phyloP scores from a whole-genome alignment of 2,113 vertebrate genomes.

The Gallinago undulata region DNA sequence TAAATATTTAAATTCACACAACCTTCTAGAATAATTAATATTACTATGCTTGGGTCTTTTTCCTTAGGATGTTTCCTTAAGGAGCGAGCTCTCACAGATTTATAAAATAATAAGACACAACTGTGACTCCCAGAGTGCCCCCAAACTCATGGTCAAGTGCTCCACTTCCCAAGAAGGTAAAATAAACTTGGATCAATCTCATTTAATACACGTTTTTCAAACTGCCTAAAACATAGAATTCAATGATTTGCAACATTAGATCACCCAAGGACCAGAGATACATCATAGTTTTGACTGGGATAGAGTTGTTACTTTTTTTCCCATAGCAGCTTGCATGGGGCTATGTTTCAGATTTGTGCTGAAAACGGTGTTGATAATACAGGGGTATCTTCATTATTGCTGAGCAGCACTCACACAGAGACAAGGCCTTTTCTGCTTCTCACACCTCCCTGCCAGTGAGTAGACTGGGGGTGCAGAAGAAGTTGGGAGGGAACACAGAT shows the following conservation, averaged over 20 bases:
- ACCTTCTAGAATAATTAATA: neutral
- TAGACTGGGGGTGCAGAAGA: neutral
- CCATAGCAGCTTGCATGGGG: neutral
- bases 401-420: neutral
- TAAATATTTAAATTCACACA: neutral
- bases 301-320: neutral
- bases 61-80: neutral
- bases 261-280: neutral
- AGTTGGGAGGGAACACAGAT: neutral
- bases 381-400: neutral
- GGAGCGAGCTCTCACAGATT: neutral
- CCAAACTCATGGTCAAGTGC: neutral
- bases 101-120: neutral
- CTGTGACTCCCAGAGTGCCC: neutral
- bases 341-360: neutral
- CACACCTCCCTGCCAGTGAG: neutral
- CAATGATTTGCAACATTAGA: neutral
- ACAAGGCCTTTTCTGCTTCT: neutral
- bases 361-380: neutral
- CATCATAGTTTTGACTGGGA: neutral
- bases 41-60: neutral
- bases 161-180: neutral
- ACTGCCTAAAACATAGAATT: neutral
- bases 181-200: neutral
- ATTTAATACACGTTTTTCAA: neutral